Percentiles rank a stretch among this genome's conserved stretches.
Evolutionary conservation across 2,113 vertebrate species (phyloP).

Genomic region (Bos indicus): DNA sequence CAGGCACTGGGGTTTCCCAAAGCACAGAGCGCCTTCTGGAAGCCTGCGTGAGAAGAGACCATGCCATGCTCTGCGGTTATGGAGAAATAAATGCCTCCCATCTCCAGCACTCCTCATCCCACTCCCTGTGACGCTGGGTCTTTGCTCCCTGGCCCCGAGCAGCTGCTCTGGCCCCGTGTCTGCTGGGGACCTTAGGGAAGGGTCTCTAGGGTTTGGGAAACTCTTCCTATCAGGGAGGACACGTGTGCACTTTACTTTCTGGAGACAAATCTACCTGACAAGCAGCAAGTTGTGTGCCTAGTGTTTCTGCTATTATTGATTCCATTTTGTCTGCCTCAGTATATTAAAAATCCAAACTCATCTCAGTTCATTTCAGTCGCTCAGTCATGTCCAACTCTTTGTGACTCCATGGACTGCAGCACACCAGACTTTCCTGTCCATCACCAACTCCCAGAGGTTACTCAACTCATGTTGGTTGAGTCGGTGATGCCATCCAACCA

Average conservation of each 20-base stretch:
- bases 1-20: accelerated
- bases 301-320: neutral
- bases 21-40: neutral
- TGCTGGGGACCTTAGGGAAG: neutral
- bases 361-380: neutral
- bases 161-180: neutral
- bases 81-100: neutral
- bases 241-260: neutral
- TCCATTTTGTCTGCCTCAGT: too few relatives aligned
- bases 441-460: neutral
- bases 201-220: neutral
- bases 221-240: too few relatives aligned
- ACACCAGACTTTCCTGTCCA: neutral
- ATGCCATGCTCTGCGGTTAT: neutral
- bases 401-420: neutral
- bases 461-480: neutral
- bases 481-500: neutral
- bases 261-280: neutral
- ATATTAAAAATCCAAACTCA: neutral
- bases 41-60: neutral
- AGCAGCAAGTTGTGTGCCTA: neutral
- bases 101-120: neutral
- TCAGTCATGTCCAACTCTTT: accelerated
- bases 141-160: neutral
- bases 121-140: accelerated